phyloP scores from a whole-genome alignment of 2,797 vertebrate genomes.

The Oreonectes daqikongensis region DNA sequence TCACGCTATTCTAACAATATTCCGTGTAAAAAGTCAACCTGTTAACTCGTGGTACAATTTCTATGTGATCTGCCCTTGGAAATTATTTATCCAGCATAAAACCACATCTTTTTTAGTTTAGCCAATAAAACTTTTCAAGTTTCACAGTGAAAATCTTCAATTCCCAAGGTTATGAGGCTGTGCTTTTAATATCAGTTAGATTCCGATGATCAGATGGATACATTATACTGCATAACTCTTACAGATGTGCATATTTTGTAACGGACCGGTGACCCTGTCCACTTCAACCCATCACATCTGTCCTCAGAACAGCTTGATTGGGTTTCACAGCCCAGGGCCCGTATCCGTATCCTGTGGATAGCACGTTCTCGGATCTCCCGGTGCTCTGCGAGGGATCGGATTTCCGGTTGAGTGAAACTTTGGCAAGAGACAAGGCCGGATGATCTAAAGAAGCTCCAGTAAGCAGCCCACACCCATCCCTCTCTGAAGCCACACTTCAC shows the following conservation, averaged over 20 bases:
- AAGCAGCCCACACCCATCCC: slow-evolving; percentile 30
- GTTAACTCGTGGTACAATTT: neutral
- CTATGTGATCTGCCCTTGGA: neutral
- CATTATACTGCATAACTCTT: slow-evolving; percentile 19
- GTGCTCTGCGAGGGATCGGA: slow-evolving; percentile 34
- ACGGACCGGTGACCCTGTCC: slow-evolving; percentile 37
- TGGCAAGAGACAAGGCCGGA: slow-evolving; percentile 24
- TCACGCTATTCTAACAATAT: too few species aligned
- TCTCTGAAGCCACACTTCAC: slow-evolving; percentile 20
- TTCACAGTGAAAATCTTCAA: slow-evolving; percentile 4
- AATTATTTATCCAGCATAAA: neutral
- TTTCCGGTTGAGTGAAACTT: slow-evolving; percentile 47
- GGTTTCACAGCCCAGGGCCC: slow-evolving; percentile 45
- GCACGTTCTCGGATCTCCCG: slow-evolving; percentile 33
- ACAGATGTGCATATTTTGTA: slow-evolving; percentile 43
- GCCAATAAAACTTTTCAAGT: neutral
- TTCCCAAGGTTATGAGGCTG: neutral
- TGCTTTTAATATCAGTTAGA: slow-evolving; percentile 7
- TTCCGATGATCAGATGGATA: slow-evolving; percentile 23
- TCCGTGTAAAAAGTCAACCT: neutral
- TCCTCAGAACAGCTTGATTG: slow-evolving; percentile 38
- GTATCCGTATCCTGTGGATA: slow-evolving; percentile 25
- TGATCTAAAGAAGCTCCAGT: slow-evolving; percentile 31
- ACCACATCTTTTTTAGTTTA: neutral
- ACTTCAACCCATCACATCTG: slow-evolving; percentile 37